phyloP scores from a whole-genome alignment of 53 echinoderm and acorn worm genomes.

The Holothuria leucospilota region DNA sequence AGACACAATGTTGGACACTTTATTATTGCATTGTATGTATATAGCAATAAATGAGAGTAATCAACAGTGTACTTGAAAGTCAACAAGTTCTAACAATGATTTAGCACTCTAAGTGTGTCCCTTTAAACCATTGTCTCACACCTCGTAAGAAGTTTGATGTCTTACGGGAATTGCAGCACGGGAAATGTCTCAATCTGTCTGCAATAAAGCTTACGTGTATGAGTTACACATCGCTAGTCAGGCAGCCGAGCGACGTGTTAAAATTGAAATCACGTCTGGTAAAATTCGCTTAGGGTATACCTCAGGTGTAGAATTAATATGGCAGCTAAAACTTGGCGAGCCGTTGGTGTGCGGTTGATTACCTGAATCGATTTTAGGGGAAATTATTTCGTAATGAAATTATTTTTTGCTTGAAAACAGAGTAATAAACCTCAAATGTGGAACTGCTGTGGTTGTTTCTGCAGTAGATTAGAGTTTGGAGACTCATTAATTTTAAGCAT shows the following conservation, averaged over 20 bases:
- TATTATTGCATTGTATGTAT: too few relatives aligned
- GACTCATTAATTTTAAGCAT: constrained; percentile 27
- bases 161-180: constrained; percentile 29
- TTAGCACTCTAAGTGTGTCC: too few relatives aligned
- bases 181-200: constrained; percentile 3
- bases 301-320: constrained; percentile 37
- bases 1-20: too few relatives aligned
- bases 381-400: constrained; percentile 47
- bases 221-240: constrained; percentile 16
- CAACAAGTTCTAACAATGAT: too few relatives aligned
- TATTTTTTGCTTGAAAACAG: constrained; percentile 37
- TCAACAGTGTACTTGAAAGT: too few relatives aligned
- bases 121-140: too few relatives aligned
- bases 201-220: not conserved
- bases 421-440: not conserved
- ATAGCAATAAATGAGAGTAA: too few relatives aligned
- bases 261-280: constrained; percentile 47
- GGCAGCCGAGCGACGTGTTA: constrained; percentile 26
- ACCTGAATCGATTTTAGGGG: constrained; percentile 27
- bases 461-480: not conserved
- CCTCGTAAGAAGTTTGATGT: not conserved
- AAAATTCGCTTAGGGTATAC: constrained; percentile 29
- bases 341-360: constrained; percentile 29
- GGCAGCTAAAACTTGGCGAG: constrained; percentile 15
- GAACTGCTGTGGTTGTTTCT: not conserved